A percentile compares a stretch with the other conserved stretches of the same genome.
Conservation (phyloP, 2,797 vertebrate genomes). For the Serranus cabrilla region DNA sequence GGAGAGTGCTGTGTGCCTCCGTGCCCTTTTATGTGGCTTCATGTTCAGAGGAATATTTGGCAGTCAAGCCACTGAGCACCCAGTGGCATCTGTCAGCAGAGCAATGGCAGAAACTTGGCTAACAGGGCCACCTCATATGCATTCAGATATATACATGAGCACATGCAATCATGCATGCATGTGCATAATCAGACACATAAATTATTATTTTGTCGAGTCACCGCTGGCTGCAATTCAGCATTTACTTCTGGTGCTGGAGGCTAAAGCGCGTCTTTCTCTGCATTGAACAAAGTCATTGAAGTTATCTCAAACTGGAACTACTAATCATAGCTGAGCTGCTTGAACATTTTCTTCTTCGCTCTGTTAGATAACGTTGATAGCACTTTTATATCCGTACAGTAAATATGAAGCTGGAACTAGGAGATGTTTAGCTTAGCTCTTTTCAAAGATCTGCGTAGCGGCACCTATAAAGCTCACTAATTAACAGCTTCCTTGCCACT, state of each 20-base stretch:
- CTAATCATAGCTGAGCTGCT: not conserved
- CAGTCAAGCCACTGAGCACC: conserved; percentile 33
- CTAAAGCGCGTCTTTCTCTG: not conserved
- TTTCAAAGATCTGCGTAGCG: not conserved
- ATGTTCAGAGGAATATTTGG: conserved; percentile 64
- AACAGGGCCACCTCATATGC: conserved; percentile 13
- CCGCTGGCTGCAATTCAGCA: not conserved
- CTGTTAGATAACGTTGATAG: no score
- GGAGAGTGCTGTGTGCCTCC: conserved; percentile 29
- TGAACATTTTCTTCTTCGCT: no score
- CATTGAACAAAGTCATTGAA: not conserved
- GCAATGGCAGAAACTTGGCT: conserved; percentile 50
- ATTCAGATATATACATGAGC: conserved; percentile 31
- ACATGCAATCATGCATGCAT: conserved; percentile 8
- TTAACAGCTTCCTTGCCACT: not conserved
- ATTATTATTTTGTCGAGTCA: conserved; percentile 15
- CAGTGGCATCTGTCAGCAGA: conserved; percentile 56
- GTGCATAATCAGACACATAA: not conserved
- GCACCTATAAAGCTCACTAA: conserved; percentile 1
- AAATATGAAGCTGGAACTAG: not conserved
- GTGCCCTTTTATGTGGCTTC: conserved; percentile 58
- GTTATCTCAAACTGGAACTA: not conserved
- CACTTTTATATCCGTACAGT: no score
- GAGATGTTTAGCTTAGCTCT: not conserved
- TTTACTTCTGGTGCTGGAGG: not conserved